Evolutionary conservation across 2,888 invertebrate genomes (phyloP), one percentile per base, ranked within the genome.

Genomic region (Ecliptopera silaceata): DNA sequence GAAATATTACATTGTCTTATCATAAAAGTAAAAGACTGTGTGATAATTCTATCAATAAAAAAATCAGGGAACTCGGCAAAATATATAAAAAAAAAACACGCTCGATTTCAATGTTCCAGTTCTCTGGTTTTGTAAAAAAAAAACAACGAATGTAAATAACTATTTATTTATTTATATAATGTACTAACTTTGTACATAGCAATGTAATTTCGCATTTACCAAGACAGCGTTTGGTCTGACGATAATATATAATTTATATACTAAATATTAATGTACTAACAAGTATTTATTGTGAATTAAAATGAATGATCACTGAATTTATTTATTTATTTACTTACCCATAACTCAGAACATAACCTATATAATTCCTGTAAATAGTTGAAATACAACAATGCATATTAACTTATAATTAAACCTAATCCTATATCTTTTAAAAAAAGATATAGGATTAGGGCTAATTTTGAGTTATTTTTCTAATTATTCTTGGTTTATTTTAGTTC

Each of bases 191-290:
- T 64, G 84, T 86, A 85, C 79, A 83, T 17, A 62, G 63, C 60
- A 71, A 70, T 79, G 80, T 84, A 72, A 77, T 86, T 83, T 83
- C 84, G 90, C 90, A 89, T 89, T 90, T 90, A 75, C 69, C 74
- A 74, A 26, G 74, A 55, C 74, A 76, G 78, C 75, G 78, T 81
- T 43, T 83, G 80, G 76, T 69, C 72, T 72, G 70, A 72, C 43
- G 60, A 31, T 59, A 69, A 65, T 69, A 76, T 78, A 80, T 78
- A 76, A 82, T 79, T 82, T 76, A 82, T 79, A 77, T 75, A 75
- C 78, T 75, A 75, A n/a, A n/a, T n/a, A 78, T 22, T 56, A 53
- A 62, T 81, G 75, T 86, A 81, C 82, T 86, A 81, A 86, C 78
- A 74, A 74, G 75, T 82, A 79, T 82, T 80, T 86, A 86, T 84